Evolutionary conservation across 35 echinoderm and acorn worm species (phyloP), one percentile per base, ranked within the genome.

Genomic region (Ophiothrix spiculata): DNA sequence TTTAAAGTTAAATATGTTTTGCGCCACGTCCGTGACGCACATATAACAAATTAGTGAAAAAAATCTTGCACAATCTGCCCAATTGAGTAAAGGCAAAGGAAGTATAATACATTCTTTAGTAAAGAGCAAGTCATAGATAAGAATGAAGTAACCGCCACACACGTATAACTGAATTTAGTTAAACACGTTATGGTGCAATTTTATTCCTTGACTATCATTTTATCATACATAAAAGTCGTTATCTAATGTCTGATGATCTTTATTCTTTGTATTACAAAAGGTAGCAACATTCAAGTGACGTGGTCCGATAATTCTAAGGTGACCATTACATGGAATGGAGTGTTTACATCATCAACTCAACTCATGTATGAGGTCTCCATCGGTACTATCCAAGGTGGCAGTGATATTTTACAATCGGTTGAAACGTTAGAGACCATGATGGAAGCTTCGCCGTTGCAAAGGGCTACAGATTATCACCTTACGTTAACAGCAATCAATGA

Each of bases 361-460:
- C 0, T 85, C 42, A 21, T 76, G 29, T 85, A 75, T 39, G 83
- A 85, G 38, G 83, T 85, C 34, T 73, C 83, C 14, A 36, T 80
- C 17, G 78, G 78, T 38, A 80, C 78, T 39, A 37, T 80, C 78
- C 14, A 28, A 23, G 83, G 83, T 21, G 83, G 83, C 23, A 85
- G 83, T 74, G 83, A 85, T 31, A 36, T 85, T 21, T 35, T 85
- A 64, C 49, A 85, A 38, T 85, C 56, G 83, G 36, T 73, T 25
- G 83, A 85, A 29, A 85, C 83, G 0, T 32, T 39, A 36, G 31
- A 85, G 0, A 36, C 46, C 32, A 64, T 37, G 34, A 73, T 85
- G 83, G 8, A 31, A 33, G 36, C 75, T 10, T 73, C 56, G 13
- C 49, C n/a, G 64, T 14, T 85, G 46, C 56, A 64, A 38, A 54